Evolutionary conservation across 2,113 vertebrate species (phyloP).

Genomic region (Corythoichthys haematopterus): DNA sequence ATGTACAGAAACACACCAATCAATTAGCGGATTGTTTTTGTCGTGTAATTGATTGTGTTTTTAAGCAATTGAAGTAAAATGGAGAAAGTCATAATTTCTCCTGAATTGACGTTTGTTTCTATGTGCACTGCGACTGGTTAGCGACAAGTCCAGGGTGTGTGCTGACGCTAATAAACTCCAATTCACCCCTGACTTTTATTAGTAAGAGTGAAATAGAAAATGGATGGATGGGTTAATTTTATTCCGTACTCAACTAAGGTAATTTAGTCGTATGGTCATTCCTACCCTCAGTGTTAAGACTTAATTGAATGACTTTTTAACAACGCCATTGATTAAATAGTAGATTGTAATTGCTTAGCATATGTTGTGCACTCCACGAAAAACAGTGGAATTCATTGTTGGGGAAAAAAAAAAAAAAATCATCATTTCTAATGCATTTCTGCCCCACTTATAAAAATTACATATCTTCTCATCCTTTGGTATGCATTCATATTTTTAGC

Average conservation of each 20-base stretch:
- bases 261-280: neutral
- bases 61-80: neutral
- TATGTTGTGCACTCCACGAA: conserved; percentile 8
- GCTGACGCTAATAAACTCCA: neutral
- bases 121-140: neutral
- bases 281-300: neutral
- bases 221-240: neutral
- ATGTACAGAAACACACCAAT: conserved; percentile 57
- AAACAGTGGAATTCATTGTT: neutral
- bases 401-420: conserved; percentile 21
- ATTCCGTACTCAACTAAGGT: neutral
- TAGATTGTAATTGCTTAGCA: neutral
- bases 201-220: neutral
- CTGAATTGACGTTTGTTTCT: neutral
- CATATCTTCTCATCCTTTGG: conserved; percentile 6
- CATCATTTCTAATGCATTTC: conserved; percentile 18
- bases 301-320: neutral
- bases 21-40: neutral
- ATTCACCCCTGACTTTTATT: neutral
- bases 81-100: neutral
- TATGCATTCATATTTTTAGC: conserved; percentile 24
- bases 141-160: neutral
- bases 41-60: neutral
- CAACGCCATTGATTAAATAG: neutral
- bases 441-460: conserved; percentile 15